Evolutionary conservation across 2,797 vertebrate genomes (phyloP), one percentile per base, ranked within the genome.

Genomic region (Adrianichthys oophorus): DNA sequence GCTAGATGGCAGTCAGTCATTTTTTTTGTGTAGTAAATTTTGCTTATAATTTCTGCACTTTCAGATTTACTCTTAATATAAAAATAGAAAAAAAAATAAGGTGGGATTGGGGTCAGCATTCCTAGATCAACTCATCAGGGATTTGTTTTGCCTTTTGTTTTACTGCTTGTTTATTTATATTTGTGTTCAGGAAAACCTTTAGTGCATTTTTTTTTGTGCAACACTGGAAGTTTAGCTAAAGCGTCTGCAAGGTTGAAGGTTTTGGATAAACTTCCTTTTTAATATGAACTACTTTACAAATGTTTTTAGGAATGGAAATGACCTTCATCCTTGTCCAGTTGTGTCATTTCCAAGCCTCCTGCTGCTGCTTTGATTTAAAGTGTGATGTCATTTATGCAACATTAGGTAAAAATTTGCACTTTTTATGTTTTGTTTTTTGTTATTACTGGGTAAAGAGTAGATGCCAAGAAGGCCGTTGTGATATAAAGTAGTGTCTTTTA

Each of bases 351-450:
- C 37, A n/a, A 16, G 15, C 72, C 12, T 46, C 45, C 66, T 41
- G 29, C 18, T 61, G 65, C 66, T 78, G 66, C 65, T 73, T 60
- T 42, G 55, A 45, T 72, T 77, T 52, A 64, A 65, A 68, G 29
- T 64, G 40, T 63, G 29, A 60, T 42, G n/a, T 72, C 32, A 56
- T 61, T 72, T 14, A 32, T 83, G 67, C 56, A 78, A 79, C 50
- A 47, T 83, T 54, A 51, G 59, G 41, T 80, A 79, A 52, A 18
- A 56, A 78, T 85, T 84, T 91, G 83, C 84, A 89, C 85, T 74
- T 73, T 70, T 74, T 75, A 4, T 62, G 57, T 80, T 79, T 52
- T 65, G 78, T 42, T 14, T 44, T 80, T 62, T 67, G 5, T 67
- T 65, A 37, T 68, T 29, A 17, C 66, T 59, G 60, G 19, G 68